These are phyloP conservation scores for Enteromius argenteus DNA, from an alignment of 2,797 vertebrate genomes.

Conservation along the genomic window DNA sequence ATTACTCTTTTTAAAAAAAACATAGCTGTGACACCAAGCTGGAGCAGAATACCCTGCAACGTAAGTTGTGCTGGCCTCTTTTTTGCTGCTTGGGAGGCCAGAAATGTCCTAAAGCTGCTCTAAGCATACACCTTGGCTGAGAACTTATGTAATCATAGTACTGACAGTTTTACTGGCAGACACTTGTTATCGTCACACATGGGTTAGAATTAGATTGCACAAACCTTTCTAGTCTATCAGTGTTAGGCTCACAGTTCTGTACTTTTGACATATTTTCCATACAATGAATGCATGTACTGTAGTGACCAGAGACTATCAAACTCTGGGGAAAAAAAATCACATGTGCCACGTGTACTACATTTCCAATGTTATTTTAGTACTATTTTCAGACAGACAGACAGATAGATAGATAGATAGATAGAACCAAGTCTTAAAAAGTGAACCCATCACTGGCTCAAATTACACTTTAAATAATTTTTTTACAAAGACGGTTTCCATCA, in stretches of 20 bases:
- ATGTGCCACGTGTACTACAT: background rate
- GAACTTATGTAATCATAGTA: background rate
- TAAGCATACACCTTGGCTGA: background rate
- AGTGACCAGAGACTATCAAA: background rate
- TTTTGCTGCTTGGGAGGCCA: constrained; percentile 26
- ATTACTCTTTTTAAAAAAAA: constrained; percentile 36
- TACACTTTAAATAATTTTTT: too few relatives aligned
- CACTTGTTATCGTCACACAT: background rate
- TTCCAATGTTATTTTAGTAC: background rate
- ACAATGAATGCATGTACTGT: background rate
- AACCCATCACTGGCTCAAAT: too few relatives aligned
- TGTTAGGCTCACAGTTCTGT: background rate
- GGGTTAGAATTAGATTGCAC: background rate
- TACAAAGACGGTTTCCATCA: too few relatives aligned
- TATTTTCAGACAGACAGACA: background rate
- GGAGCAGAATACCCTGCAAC: constrained; percentile 10
- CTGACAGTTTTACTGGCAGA: background rate
- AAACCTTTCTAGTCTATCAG: background rate
- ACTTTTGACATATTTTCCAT: background rate
- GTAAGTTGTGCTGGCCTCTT: constrained; percentile 27
- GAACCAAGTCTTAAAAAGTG: too few relatives aligned
- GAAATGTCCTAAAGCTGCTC: constrained; percentile 27
- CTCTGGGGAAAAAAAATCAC: background rate
- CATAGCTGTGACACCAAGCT: constrained; percentile 16
- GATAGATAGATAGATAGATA: too few relatives aligned